Evolutionary conservation across 2,888 invertebrate genomes (phyloP).

Genomic region (Leucozona laternaria): DNA sequence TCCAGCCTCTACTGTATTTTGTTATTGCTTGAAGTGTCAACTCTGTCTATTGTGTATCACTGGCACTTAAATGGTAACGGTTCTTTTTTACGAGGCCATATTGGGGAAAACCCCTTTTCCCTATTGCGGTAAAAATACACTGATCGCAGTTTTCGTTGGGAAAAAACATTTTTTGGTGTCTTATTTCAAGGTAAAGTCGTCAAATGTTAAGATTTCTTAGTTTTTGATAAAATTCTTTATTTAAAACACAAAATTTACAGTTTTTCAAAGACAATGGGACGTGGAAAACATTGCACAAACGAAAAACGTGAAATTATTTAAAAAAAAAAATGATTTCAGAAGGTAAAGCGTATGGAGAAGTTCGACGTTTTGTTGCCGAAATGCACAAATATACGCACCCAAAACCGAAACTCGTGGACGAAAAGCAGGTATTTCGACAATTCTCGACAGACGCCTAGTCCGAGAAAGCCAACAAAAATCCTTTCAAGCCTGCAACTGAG

Average conservation of each 20-base stretch:
- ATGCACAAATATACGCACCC: not conserved
- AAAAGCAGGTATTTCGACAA: slow-evolving; percentile 8
- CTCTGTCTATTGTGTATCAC: not conserved
- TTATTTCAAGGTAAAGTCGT: not conserved
- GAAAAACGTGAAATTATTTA: slow-evolving; percentile 15
- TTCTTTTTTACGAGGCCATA: slow-evolving; percentile 15
- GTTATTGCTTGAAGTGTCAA: not conserved
- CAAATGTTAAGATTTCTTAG: not conserved
- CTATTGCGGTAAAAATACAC: slow-evolving; percentile 3
- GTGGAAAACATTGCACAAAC: slow-evolving; percentile 6
- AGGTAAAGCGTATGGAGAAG: slow-evolving; percentile 8
- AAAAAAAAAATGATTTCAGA: not conserved
- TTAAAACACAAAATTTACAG: slow-evolving; percentile 6
- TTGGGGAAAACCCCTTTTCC: not conserved
- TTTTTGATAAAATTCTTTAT: not conserved
- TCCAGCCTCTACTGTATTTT: too few species aligned
- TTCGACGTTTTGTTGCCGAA: not conserved
- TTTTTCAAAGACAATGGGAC: slow-evolving; percentile 15
- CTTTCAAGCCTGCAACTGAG: slow-evolving; percentile 17
- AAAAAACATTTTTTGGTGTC: not conserved
- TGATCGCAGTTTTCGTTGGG: not conserved
- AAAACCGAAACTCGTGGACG: slow-evolving; percentile 24
- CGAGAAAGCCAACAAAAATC: slow-evolving; percentile 10
- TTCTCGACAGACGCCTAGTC: slow-evolving; percentile 2
- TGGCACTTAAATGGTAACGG: not conserved